These are phyloP conservation scores for Sinocyclocheilus maitianheensis DNA, from an alignment of 2,113 vertebrate species.

Conservation along the genomic window DNA sequence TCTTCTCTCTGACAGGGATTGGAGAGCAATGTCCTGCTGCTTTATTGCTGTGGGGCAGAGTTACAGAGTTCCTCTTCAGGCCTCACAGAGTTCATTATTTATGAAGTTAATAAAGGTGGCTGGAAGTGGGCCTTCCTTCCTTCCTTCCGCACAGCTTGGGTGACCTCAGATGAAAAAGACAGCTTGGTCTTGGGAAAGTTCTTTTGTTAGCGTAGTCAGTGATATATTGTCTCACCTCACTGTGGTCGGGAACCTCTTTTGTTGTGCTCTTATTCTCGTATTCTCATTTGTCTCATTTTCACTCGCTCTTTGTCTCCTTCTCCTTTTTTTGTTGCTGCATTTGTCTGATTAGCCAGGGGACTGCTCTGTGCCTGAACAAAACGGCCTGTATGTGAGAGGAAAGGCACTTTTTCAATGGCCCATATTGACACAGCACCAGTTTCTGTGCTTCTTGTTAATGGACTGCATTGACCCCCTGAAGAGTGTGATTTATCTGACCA, in stretches of 20 bases:
- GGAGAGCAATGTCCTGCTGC: constrained; percentile 31
- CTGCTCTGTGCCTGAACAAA: constrained; percentile 25
- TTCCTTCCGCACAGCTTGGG: constrained; percentile 32
- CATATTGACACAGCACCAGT: constrained; percentile 29
- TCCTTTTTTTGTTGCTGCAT: neutral
- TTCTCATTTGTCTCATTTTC: constrained; percentile 32
- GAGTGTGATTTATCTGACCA: constrained; percentile 32
- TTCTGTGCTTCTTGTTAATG: constrained; percentile 42
- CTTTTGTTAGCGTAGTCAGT: constrained; percentile 27
- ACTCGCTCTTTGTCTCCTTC: neutral
- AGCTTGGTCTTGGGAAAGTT: neutral
- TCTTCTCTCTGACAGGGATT: neutral
- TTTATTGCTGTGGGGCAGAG: constrained; percentile 55
- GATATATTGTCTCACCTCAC: constrained; percentile 22
- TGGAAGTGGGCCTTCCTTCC: constrained; percentile 39
- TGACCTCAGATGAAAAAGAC: constrained; percentile 35
- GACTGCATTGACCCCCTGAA: constrained; percentile 9
- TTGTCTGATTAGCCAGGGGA: constrained; percentile 16
- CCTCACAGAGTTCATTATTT: constrained; percentile 51
- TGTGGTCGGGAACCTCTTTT: constrained; percentile 20
- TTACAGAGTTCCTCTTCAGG: constrained; percentile 34
- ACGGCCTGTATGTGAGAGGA: constrained; percentile 18
- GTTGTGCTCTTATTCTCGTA: constrained; percentile 2
- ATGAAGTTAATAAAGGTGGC: constrained; percentile 57
- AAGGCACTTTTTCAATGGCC: constrained; percentile 4